Evolutionary conservation across 1,140 invertebrate species (phyloP).

Genomic region (Proales similis): DNA sequence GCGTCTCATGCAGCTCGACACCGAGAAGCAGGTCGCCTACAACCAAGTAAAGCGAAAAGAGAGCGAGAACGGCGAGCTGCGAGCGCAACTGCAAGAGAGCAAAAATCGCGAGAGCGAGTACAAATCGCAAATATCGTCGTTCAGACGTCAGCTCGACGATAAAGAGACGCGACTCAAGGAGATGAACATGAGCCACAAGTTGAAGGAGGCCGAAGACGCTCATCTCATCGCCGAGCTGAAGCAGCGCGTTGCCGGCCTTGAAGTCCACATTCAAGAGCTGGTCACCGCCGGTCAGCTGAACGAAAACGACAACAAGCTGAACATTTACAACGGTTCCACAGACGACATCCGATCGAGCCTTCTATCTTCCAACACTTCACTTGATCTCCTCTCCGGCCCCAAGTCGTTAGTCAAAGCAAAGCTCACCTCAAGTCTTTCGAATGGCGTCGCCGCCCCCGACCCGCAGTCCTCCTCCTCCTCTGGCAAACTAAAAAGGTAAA

Average conservation of each 20-base stretch:
- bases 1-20: conserved; percentile 91
- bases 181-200: conserved; percentile 83
- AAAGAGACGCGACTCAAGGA: conserved; percentile 64
- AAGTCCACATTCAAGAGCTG: conserved; percentile 50
- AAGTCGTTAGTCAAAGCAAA: no score
- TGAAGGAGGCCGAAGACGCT: conserved; percentile 84
- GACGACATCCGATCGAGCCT: no score
- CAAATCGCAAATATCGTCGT: conserved; percentile 8
- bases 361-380: no score
- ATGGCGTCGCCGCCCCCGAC: no score
- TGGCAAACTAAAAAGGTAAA: no score
- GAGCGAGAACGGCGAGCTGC: conserved; percentile 7
- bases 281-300: conserved; percentile 30
- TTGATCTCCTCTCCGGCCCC: no score
- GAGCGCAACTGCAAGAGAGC: conserved; percentile 4
- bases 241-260: conserved; percentile 84
- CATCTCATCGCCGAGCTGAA: conserved; percentile 86
- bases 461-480: no score
- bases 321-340: conserved; percentile 35
- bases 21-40: conserved; percentile 55
- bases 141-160: conserved; percentile 19
- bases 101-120: background rate
- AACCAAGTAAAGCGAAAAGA: conserved; percentile 37
- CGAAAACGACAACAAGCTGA: conserved; percentile 19
- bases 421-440: no score